Evolutionary conservation across 1,140 invertebrate genomes (phyloP), one percentile per base, ranked within the genome.

Genomic region (Diorhabda carinulata): DNA sequence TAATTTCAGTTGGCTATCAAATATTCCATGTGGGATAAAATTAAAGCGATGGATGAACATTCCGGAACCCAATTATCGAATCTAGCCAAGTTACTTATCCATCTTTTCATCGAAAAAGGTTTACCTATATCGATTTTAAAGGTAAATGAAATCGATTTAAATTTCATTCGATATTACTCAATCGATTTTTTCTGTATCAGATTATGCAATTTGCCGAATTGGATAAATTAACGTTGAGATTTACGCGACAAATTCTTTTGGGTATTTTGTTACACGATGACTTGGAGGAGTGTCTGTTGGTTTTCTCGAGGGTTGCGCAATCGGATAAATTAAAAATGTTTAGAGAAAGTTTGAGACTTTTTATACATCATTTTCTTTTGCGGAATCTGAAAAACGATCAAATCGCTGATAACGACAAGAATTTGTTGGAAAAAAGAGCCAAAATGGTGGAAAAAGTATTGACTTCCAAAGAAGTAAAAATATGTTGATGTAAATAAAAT

Each of bases 11-110:
- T 97, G 67, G 90, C 91, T 0, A 87, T 96, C 61, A 95, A 98
- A 80, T 98, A 89, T 80, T 87, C 89, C 10, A 81, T 95, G 5
- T 98, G 96, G 96, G 96, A 98, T 82, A 92, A 92, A 79, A 87
- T 98, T 10, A 95, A 97, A 79, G 89, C 92, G 58, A 79, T 98
- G 10, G 82, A 88, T 7, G 83, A 83, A 42, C 84, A 91, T 41
- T 85, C 85, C 0, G 83, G 86, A 58, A 81, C 83, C 8, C 88
- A 91, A 77, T 79, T 92, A 44, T 83, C 85, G 2, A 96, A 97
- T 81, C 82, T 98, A 64, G 91, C 92, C 2, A 86, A 90, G 77
- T 88, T 97, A 57, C 80, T 96, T 3, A 87, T 87, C 43, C 88
- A 94, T 80, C 83, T 98, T n/a, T 89, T 98, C 52, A 82, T 91